Evolutionary conservation across 2,797 vertebrate species (phyloP).

Genomic region (Schizopygopsis malacanthus): DNA sequence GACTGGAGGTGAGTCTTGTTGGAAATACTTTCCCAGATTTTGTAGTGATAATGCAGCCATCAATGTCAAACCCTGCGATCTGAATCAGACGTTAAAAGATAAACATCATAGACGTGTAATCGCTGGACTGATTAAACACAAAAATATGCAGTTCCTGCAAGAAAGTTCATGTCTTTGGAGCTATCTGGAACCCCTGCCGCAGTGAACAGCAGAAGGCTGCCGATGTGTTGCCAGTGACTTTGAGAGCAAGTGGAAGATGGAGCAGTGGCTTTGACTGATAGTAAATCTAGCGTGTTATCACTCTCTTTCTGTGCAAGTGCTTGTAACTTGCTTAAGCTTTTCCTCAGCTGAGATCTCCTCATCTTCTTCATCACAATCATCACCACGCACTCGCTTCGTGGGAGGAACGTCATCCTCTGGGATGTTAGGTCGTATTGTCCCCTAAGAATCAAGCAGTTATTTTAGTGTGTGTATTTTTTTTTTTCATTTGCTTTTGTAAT

Average conservation of each 20-base stretch:
- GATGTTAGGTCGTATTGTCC: constrained; percentile 70
- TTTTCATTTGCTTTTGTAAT: too few relatives aligned
- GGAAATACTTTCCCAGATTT: constrained; percentile 92
- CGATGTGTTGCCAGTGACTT: constrained; percentile 81
- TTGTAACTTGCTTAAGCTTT: constrained; percentile 77
- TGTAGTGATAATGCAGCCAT: constrained; percentile 91
- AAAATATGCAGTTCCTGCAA: neutral
- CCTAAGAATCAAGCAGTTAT: constrained; percentile 56
- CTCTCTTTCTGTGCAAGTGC: constrained; percentile 69
- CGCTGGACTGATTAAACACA: neutral
- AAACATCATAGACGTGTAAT: neutral
- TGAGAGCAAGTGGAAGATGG: constrained; percentile 64
- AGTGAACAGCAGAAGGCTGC: constrained; percentile 83
- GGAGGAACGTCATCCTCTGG: constrained; percentile 55
- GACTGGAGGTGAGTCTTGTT: constrained; percentile 61
- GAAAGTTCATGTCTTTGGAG: constrained; percentile 71
- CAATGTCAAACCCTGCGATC: constrained; percentile 91
- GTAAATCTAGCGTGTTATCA: constrained; percentile 7
- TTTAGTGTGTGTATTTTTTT: neutral
- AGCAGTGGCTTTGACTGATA: constrained; percentile 4
- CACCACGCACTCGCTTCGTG: constrained; percentile 68
- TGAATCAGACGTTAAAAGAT: constrained; percentile 58
- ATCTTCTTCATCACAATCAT: constrained; percentile 60
- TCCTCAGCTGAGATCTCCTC: constrained; percentile 73
- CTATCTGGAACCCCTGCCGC: constrained; percentile 78